Conservation (phyloP, 2,888 invertebrate species). For the Oscheius onirici region DNA sequence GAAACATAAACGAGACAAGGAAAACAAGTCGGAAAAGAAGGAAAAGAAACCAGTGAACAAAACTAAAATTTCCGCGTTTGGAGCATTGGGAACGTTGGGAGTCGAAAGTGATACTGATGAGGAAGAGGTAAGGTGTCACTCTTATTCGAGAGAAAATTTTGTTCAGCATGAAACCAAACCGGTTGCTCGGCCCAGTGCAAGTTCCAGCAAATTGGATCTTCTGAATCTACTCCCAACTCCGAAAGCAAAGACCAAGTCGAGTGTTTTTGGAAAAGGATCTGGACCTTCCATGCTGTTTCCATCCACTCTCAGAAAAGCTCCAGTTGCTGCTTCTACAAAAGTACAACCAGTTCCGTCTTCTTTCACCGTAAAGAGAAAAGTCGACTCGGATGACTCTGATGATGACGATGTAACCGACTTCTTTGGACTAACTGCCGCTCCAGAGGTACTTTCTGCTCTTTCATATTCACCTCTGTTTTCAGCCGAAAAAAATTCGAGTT, state of each 20-base stretch:
- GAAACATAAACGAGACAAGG: conserved; percentile 10
- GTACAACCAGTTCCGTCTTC: conserved; percentile 30
- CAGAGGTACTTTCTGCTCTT: not conserved
- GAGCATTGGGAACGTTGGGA: conserved; percentile 33
- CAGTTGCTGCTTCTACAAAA: conserved; percentile 1
- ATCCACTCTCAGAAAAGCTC: conserved; percentile 2
- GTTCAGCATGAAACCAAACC: not conserved
- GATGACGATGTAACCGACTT: conserved; percentile 45
- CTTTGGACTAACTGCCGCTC: conserved; percentile 49
- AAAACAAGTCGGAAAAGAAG: conserved; percentile 11
- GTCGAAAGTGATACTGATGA: conserved; percentile 40
- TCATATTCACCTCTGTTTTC: not conserved
- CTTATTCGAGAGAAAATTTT: not conserved
- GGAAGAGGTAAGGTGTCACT: conserved; percentile 21
- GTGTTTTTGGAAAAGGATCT: not conserved
- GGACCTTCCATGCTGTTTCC: conserved; percentile 9
- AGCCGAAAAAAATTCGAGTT: conserved; percentile 15
- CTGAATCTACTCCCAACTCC: conserved; percentile 31
- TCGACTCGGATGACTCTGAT: conserved; percentile 38
- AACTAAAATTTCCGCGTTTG: conserved; percentile 44
- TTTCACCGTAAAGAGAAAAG: conserved; percentile 10
- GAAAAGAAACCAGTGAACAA: conserved; percentile 37
- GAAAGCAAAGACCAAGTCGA: conserved; percentile 10
- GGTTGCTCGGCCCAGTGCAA: not conserved
- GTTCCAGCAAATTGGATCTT: not conserved